phyloP scores from a whole-genome alignment of 2,113 vertebrate species.

The Tonatia bakeri region DNA sequence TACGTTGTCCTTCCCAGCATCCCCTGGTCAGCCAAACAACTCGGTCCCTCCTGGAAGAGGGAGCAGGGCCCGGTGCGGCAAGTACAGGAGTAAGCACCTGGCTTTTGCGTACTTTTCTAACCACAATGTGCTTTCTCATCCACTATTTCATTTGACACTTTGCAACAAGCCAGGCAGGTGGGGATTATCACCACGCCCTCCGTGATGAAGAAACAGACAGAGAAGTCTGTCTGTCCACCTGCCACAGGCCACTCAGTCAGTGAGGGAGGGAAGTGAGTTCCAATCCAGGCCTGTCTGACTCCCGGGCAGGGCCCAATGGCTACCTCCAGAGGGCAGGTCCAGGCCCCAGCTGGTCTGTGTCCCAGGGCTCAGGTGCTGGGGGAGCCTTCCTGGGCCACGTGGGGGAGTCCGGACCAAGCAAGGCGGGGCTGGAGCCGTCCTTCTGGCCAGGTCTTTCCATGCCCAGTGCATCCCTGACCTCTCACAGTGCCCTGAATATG shows the following conservation, averaged over 20 bases:
- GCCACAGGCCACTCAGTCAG: neutral
- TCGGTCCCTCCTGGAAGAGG: neutral
- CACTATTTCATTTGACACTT: neutral
- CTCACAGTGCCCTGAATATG: neutral
- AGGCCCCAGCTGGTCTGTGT: neutral
- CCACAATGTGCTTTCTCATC: neutral
- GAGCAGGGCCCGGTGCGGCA: rapidly evolving
- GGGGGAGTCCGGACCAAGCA: neutral
- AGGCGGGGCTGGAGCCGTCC: neutral
- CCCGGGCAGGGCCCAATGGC: rapidly evolving
- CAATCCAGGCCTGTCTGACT: neutral
- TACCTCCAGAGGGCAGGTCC: neutral
- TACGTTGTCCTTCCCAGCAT: rapidly evolving
- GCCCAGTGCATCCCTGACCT: neutral
- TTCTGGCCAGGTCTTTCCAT: neutral
- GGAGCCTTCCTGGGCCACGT: neutral
- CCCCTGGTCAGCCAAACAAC: neutral
- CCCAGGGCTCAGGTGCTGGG: neutral
- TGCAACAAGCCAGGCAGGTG: neutral
- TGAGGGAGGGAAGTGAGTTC: neutral
- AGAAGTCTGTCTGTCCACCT: neutral
- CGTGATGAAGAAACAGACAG: neutral
- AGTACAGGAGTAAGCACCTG: neutral
- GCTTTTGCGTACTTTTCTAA: neutral
- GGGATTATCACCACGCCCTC: neutral